Evolutionary conservation across 1,140 invertebrate species (phyloP).

Genomic region (Drosophila sucinea): DNA sequence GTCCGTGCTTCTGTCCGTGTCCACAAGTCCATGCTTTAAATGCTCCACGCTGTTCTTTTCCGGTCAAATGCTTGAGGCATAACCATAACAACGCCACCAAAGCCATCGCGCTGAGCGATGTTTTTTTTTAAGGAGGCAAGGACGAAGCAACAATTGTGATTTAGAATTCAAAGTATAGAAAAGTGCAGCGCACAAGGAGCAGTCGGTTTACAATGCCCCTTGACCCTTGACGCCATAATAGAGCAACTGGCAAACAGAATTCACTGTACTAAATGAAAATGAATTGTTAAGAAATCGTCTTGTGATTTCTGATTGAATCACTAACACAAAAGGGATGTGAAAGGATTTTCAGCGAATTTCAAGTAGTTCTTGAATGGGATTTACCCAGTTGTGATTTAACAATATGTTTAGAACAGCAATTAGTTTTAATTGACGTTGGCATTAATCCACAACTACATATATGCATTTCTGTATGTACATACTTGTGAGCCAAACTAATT

Average conservation of each 20-base stretch:
- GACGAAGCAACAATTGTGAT: conserved; percentile 16
- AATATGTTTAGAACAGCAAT: background rate
- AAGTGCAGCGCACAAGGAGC: background rate
- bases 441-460: background rate
- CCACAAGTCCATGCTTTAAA: conserved; percentile 63
- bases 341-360: too few relatives aligned
- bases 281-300: conserved; percentile 2
- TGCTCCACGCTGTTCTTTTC: conserved; percentile 53
- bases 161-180: conserved; percentile 9
- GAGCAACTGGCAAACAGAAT: conserved; percentile 12
- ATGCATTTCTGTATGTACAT: background rate
- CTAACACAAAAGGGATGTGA: background rate
- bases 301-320: background rate
- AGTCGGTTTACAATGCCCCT: conserved; percentile 3
- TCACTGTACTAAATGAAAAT: background rate
- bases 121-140: background rate
- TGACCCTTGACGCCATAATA: background rate
- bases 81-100: conserved; percentile 70
- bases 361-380: background rate
- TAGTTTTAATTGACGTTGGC: background rate
- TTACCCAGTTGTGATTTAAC: background rate
- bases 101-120: conserved; percentile 37
- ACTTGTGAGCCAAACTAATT: conserved; percentile 41
- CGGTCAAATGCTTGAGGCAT: conserved; percentile 73
- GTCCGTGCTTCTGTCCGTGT: conserved; percentile 20